A percentile compares a stretch with the other conserved stretches of the same genome.
Evolutionary conservation across 2,888 invertebrate species (phyloP).

Genomic region (Trachelus stipa): DNA sequence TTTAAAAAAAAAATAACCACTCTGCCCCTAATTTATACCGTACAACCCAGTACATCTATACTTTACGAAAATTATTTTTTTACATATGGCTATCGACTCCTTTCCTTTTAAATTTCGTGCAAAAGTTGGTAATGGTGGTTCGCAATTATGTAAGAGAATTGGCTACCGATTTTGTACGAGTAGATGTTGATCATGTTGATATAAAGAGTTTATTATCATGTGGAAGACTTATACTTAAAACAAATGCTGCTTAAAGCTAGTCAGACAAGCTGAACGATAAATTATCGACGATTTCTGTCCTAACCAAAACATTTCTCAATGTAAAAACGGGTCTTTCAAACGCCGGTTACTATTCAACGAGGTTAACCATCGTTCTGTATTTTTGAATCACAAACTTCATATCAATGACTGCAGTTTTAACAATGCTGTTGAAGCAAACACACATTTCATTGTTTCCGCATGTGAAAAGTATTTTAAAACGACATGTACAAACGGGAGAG

Average conservation of each 20-base stretch:
- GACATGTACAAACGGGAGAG: slow-evolving; percentile 26
- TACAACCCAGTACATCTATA: background rate
- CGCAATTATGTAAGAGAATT: background rate
- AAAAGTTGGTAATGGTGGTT: background rate
- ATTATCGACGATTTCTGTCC: background rate
- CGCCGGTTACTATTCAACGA: background rate
- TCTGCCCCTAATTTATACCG: background rate
- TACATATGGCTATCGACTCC: too few species aligned
- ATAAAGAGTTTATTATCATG: background rate
- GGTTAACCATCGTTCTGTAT: background rate
- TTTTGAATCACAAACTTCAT: background rate
- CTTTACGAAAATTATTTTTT: too few species aligned
- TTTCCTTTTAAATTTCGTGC: background rate
- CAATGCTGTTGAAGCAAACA: slow-evolving; percentile 11
- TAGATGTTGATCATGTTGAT: background rate
- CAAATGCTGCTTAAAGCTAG: background rate
- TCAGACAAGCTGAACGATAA: background rate
- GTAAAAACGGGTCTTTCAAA: background rate
- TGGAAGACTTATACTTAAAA: background rate
- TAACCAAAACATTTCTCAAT: background rate
- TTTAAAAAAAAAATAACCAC: background rate
- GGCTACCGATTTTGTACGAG: background rate
- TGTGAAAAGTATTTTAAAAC: slow-evolving; percentile 2
- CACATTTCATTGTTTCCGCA: slow-evolving; percentile 11
- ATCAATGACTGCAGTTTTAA: slow-evolving; percentile 10